Conservation (phyloP, 2,113 vertebrate species). For the Sinocyclocheilus rhinocerous region DNA sequence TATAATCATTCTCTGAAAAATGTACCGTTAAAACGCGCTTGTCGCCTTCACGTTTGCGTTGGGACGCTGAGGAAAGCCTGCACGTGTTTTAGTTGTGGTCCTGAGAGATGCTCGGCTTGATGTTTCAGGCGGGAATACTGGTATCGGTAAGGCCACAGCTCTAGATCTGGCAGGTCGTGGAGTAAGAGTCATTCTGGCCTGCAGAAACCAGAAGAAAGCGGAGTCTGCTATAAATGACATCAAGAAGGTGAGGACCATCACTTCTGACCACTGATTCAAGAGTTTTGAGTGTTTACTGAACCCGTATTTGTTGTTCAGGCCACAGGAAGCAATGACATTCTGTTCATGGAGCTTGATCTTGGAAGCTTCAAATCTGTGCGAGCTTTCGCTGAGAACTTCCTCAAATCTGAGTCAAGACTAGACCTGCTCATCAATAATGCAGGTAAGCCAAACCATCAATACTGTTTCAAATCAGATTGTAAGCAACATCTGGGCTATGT, state of each 20-base stretch:
- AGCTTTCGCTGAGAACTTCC: conserved; percentile 57
- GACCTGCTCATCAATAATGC: conserved; percentile 75
- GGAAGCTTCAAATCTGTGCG: conserved; percentile 64
- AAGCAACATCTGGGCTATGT: background rate
- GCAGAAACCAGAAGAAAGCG: conserved; percentile 76
- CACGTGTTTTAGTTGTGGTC: background rate
- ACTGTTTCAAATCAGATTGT: background rate
- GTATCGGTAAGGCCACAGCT: conserved; percentile 74
- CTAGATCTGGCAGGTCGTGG: conserved; percentile 77
- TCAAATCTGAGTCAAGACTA: conserved; percentile 61
- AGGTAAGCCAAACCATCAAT: conserved; percentile 54
- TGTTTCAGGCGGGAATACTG: conserved; percentile 69
- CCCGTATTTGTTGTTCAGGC: conserved; percentile 48
- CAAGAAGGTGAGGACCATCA: conserved; percentile 70
- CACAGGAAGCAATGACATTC: conserved; percentile 65
- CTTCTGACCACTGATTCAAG: background rate
- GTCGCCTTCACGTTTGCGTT: background rate
- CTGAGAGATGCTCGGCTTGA: background rate
- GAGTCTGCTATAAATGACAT: conserved; percentile 79
- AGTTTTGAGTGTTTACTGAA: background rate
- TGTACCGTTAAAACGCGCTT: background rate
- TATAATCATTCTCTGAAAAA: too few relatives aligned
- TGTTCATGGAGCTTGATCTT: conserved; percentile 68
- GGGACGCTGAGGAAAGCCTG: background rate
- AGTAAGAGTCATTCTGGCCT: conserved; percentile 84